Evolutionary conservation across 2,797 vertebrate species (phyloP), one percentile per base, ranked within the genome.

Genomic region (Eptatretus atami): DNA sequence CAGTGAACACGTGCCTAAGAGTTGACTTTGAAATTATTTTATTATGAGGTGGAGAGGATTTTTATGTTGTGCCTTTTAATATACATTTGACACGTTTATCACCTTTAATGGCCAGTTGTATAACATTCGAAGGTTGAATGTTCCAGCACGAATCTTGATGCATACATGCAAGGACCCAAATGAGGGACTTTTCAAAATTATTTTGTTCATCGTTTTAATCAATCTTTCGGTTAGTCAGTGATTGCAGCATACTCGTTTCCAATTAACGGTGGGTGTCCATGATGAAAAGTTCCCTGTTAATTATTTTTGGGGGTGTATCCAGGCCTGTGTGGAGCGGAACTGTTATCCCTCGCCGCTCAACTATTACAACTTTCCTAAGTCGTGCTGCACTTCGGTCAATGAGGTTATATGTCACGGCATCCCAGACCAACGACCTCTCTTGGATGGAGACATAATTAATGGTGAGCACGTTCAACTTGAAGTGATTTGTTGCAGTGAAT

Each of bases 291-390:
- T 4, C 31, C 31, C 6, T 4, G 31, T 44, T 4, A 44, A 44
- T 44, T 1, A 67, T 67, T 68, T 67, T 70, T 68, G 63, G 65
- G 63, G 70, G 64, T 73, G 12, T 54, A 24, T 72, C 64, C 70
- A 98, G 92, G 92, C 92, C 65, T 98, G 90, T 68, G 81, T 77
- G 71, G 82, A 82, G 64, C 81, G 88, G 74, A 93, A 85, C 70
- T 96, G 90, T 73, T 98, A 98, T 73, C 92, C 92, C 65, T 98
- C 92, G 53, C 92, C 92, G 52, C 75, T 98, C 69, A 98, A 98
- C 78, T 98, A 98, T 70, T 98, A 96, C 75, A 96, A 96, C 76
- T 98, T 98, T 66, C 92, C 92, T 6, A 98, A 98, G 73, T 98
- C 92, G 1, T 93, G 83, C 76, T 98, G 92, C 75, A 98, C 90